These are phyloP conservation scores for Siniperca knerii DNA, from an alignment of 2,113 vertebrate species.

Conservation along the genomic window DNA sequence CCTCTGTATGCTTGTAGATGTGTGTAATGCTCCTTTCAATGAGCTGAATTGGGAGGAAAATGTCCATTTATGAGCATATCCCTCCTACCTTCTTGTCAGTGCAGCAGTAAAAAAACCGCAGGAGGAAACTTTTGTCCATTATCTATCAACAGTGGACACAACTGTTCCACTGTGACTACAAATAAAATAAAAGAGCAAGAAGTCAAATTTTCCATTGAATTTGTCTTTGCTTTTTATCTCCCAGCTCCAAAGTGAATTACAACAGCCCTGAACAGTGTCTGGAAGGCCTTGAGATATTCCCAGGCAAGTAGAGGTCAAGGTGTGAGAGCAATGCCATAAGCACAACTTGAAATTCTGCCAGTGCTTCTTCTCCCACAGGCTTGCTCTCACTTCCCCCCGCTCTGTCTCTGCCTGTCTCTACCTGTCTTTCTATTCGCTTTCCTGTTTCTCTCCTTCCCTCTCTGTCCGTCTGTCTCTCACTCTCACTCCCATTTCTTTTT, in stretches of 20 bases:
- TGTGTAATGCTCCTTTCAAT: conserved; percentile 54
- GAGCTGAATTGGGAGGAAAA: conserved; percentile 55
- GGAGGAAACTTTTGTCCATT: conserved; percentile 53
- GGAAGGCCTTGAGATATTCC: conserved; percentile 72
- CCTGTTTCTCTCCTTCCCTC: conserved; percentile 34
- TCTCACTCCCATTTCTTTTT: conserved; percentile 59
- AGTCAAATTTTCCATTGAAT: conserved; percentile 58
- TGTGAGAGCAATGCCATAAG: conserved; percentile 61
- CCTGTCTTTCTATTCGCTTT: conserved; percentile 9
- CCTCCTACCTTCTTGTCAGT: conserved; percentile 40
- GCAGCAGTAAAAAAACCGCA: conserved; percentile 50
- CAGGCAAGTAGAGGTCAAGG: conserved; percentile 70
- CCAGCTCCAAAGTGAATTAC: conserved; percentile 66
- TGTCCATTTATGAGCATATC: conserved; percentile 46
- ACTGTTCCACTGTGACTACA: conserved; percentile 60
- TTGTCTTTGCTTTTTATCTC: conserved; percentile 72
- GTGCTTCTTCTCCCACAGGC: conserved; percentile 57
- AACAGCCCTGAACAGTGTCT: conserved; percentile 59
- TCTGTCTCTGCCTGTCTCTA: conserved; percentile 29
- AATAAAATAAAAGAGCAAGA: conserved; percentile 64
- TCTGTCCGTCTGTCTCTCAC: conserved; percentile 17
- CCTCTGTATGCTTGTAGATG: conserved; percentile 53
- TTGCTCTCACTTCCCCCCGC: conserved; percentile 40
- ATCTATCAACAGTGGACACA: conserved; percentile 44
- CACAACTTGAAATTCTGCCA: conserved; percentile 69